Evolutionary conservation across 2,113 vertebrate genomes (phyloP).

Genomic region (Poeciliopsis occidentalis): DNA sequence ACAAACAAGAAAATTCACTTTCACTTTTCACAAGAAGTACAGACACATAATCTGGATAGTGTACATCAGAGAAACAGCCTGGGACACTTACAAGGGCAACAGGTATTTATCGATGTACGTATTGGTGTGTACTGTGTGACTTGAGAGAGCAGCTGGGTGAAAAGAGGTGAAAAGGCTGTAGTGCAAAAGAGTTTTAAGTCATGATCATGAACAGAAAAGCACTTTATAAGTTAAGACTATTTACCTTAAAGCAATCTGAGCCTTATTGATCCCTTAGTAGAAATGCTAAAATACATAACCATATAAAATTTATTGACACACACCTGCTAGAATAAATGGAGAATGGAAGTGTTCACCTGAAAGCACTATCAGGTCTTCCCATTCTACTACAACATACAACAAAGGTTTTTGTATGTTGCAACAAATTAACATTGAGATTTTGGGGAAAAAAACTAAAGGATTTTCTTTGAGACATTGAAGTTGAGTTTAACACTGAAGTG

Average conservation of each 20-base stretch:
- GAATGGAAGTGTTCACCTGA: neutral
- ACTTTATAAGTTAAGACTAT: neutral
- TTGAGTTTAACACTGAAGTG: neutral
- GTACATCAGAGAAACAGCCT: no score
- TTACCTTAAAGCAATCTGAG: neutral
- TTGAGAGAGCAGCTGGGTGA: no score
- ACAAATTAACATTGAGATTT: neutral
- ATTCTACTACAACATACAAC: no score
- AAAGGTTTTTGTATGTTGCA: neutral
- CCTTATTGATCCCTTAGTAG: neutral
- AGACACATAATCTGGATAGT: no score
- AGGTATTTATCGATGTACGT: no score
- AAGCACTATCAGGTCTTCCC: neutral
- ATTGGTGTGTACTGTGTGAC: no score
- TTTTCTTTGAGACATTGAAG: neutral
- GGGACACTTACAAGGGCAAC: no score
- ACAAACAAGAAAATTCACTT: no score
- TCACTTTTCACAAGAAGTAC: no score
- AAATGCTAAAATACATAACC: neutral
- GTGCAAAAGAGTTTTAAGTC: no score
- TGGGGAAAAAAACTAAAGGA: neutral
- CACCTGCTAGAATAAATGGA: neutral
- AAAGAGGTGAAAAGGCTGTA: no score
- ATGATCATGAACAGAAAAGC: no score
- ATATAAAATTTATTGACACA: neutral